phyloP scores from a whole-genome alignment of 2,113 vertebrate genomes.

The Puntigrus tetrazona region DNA sequence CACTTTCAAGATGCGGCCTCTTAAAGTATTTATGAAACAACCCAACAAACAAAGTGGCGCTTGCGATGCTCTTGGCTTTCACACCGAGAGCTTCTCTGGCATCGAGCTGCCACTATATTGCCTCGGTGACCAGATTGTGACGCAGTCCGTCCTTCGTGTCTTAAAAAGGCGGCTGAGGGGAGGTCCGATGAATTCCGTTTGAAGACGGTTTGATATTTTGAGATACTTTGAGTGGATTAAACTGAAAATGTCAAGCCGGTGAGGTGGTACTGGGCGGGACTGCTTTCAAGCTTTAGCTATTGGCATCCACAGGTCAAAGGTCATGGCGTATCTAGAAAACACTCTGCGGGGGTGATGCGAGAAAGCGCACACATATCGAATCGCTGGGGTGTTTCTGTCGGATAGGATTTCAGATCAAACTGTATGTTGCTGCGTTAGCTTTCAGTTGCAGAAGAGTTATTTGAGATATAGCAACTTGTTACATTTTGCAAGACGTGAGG shows the following conservation, averaged over 20 bases:
- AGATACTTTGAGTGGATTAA: conserved; percentile 63
- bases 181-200: conserved; percentile 64
- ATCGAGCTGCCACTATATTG: conserved; percentile 54
- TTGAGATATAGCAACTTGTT: background rate
- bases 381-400: background rate
- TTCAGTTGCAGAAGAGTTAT: background rate
- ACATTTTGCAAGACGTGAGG: background rate
- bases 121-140: conserved; percentile 31
- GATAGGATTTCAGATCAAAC: background rate
- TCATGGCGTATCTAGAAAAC: conserved; percentile 24
- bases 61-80: conserved; percentile 65
- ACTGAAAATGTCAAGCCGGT: conserved; percentile 57
- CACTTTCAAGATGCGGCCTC: conserved; percentile 74
- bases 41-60: conserved; percentile 67
- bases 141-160: conserved; percentile 39
- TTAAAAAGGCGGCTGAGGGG: conserved; percentile 32
- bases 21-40: conserved; percentile 80
- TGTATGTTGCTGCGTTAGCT: background rate
- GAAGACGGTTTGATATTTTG: conserved; percentile 65
- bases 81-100: conserved; percentile 67
- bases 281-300: conserved; percentile 48
- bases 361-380: background rate
- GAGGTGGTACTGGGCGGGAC: conserved; percentile 39
- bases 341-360: conserved; percentile 26
- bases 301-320: conserved; percentile 47